Conservation (phyloP, 2,797 vertebrate genomes). For the Lophius americanus region DNA sequence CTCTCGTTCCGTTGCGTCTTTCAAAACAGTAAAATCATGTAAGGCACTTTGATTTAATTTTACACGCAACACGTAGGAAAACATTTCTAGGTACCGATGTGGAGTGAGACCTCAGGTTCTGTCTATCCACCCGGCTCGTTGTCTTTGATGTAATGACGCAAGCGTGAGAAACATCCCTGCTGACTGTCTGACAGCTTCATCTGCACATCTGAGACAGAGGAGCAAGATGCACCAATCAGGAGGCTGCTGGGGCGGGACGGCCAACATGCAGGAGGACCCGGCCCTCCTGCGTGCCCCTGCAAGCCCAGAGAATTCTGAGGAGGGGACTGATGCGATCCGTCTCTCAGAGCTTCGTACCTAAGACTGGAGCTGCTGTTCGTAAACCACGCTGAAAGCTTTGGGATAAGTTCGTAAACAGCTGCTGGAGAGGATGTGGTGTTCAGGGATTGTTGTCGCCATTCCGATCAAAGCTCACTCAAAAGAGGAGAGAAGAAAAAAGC, state of each 20-base stretch:
- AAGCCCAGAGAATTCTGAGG: conserved; percentile 6
- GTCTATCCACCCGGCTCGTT: conserved; percentile 6
- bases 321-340: conserved; percentile 24
- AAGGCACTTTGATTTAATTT: conserved; percentile 1
- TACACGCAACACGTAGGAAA: conserved; percentile 3
- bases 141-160: conserved; percentile 43
- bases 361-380: conserved; percentile 45
- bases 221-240: conserved; percentile 14
- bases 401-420: conserved; percentile 67
- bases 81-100: conserved; percentile 2
- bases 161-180: conserved; percentile 31
- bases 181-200: conserved; percentile 4
- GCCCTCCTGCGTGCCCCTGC: conserved; percentile 2
- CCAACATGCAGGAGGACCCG: background rate
- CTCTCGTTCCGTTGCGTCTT: background rate
- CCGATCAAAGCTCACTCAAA: conserved; percentile 63
- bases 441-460: conserved; percentile 48
- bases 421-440: conserved; percentile 49
- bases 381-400: conserved; percentile 63
- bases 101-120: conserved; percentile 16
- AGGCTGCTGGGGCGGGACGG: conserved; percentile 1
- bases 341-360: conserved; percentile 32
- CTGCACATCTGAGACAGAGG: conserved; percentile 21
- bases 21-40: no score
- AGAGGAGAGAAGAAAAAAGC: conserved; percentile 30